Conservation (phyloP, 2,113 vertebrate genomes). For the Ophiodon elongatus region DNA sequence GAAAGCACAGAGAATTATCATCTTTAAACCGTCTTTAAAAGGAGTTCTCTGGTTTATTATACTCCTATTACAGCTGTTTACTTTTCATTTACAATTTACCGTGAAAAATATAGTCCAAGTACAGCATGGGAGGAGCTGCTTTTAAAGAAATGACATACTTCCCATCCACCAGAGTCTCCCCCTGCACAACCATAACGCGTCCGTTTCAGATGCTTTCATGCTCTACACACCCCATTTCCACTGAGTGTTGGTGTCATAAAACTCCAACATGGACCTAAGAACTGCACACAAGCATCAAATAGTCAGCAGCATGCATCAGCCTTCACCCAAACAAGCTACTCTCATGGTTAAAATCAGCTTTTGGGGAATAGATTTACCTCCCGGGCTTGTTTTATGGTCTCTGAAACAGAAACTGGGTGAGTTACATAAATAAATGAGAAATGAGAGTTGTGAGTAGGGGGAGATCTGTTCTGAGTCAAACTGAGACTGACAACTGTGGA, state of each 20-base stretch:
- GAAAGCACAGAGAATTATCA: background rate
- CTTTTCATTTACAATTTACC: background rate
- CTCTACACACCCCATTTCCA: conserved; percentile 56
- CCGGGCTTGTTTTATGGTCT: background rate
- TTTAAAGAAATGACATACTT: conserved; percentile 3
- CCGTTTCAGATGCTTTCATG: conserved; percentile 47
- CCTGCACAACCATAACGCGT: background rate
- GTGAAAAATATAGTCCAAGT: background rate
- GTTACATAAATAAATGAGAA: conserved; percentile 40
- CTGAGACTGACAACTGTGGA: conserved; percentile 41
- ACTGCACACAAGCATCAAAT: conserved; percentile 13
- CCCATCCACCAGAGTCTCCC: background rate
- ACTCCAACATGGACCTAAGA: conserved; percentile 24
- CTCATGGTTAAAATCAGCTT: background rate
- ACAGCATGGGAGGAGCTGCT: conserved; percentile 2
- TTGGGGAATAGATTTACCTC: conserved; percentile 1
- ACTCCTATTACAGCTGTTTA: background rate
- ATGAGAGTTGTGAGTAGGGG: background rate
- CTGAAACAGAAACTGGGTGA: conserved; percentile 1
- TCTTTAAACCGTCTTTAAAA: background rate
- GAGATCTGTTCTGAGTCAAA: conserved; percentile 47
- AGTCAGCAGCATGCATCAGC: conserved; percentile 23
- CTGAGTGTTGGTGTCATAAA: conserved; percentile 40
- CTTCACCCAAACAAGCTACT: background rate
- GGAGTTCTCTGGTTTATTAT: background rate